Conservation (phyloP, 2,113 vertebrate species). For the Dasypus novemcinctus region DNA sequence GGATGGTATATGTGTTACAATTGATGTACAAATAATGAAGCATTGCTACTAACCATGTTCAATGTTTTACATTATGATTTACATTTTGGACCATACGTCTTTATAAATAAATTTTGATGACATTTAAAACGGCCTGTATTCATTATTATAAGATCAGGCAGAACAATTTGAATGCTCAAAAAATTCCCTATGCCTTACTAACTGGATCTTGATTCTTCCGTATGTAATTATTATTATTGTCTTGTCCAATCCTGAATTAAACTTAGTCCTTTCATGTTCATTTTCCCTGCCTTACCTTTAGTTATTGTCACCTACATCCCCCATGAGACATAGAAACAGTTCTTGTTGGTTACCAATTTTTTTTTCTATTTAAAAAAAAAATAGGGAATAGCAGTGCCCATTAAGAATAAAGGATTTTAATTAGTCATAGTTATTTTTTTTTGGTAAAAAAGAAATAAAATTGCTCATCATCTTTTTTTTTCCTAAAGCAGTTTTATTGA, state of each 20-base stretch:
- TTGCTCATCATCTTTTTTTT: constrained; percentile 15
- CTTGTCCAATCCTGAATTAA: neutral
- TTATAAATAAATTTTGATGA: too few relatives aligned
- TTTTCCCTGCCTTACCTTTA: neutral
- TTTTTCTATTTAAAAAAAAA: neutral
- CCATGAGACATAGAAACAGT: neutral
- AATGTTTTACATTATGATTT: too few relatives aligned
- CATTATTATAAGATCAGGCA: too few relatives aligned
- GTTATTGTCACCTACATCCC: neutral
- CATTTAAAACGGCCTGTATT: too few relatives aligned
- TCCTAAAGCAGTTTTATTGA: too few relatives aligned
- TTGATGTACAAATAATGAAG: too few relatives aligned
- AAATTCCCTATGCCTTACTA: too few relatives aligned
- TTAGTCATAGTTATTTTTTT: neutral
- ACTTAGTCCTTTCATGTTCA: neutral
- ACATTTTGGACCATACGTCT: too few relatives aligned
- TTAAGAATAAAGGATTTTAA: neutral
- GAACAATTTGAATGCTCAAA: too few relatives aligned
- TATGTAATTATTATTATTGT: neutral
- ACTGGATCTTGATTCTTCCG: neutral
- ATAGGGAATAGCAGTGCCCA: neutral
- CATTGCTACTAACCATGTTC: too few relatives aligned
- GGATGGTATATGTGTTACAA: too few relatives aligned
- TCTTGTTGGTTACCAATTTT: neutral
- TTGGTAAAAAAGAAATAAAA: neutral